Evolutionary conservation across 2,888 invertebrate species (phyloP).

Genomic region (Scaptomyza parva): DNA sequence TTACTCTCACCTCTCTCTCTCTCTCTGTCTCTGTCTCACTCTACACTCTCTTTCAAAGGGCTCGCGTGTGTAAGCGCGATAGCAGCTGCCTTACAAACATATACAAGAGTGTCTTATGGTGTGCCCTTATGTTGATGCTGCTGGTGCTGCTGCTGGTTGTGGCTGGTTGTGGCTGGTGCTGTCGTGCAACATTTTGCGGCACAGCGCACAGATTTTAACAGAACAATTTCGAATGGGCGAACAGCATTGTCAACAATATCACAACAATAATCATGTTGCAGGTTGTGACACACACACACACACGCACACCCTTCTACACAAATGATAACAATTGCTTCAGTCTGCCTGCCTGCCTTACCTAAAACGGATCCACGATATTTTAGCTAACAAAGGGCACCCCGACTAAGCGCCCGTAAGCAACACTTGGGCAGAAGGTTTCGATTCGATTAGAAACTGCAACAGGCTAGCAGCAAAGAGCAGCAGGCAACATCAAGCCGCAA

Average conservation of each 20-base stretch:
- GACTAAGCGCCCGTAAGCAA: conserved; percentile 63
- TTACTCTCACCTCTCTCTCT: conserved; percentile 7
- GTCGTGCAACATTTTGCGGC: conserved; percentile 78
- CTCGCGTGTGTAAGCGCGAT: conserved; percentile 32
- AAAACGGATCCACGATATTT: conserved; percentile 51
- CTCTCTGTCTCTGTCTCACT: background rate
- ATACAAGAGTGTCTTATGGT: background rate
- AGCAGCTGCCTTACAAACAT: conserved; percentile 7
- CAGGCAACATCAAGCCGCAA: conserved; percentile 39
- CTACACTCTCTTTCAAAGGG: conserved; percentile 19
- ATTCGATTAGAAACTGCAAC: conserved; percentile 84
- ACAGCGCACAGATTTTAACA: conserved; percentile 80
- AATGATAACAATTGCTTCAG: conserved; percentile 38
- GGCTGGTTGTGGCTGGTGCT: conserved; percentile 33
- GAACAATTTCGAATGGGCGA: conserved; percentile 76
- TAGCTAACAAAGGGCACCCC: conserved; percentile 74
- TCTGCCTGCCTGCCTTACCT: conserved; percentile 15
- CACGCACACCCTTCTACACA: conserved; percentile 1
- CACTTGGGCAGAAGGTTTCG: conserved; percentile 84
- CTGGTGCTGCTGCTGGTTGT: conserved; percentile 12
- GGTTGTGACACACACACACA: conserved; percentile 39
- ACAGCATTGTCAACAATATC: conserved; percentile 44
- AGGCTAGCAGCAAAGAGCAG: conserved; percentile 80
- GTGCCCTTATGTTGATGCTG: conserved; percentile 52
- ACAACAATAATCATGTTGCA: conserved; percentile 60